phyloP scores from a whole-genome alignment of 2,888 invertebrate species.

The Gymnoscelis rufifasciata region DNA sequence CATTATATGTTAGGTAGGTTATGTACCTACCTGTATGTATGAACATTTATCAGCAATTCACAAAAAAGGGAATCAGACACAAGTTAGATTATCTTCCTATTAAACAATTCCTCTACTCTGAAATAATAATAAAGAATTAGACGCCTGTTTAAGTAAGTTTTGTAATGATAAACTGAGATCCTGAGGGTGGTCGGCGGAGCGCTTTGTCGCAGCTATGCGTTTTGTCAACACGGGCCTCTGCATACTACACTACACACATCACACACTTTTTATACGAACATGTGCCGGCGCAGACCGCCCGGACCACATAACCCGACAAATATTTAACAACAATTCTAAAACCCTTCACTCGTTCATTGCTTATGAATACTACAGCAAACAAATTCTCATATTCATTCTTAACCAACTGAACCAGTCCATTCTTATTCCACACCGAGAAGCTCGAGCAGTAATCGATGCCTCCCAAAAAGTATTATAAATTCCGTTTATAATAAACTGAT shows the following conservation, averaged over 20 bases:
- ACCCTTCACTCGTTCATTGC: conserved; percentile 40
- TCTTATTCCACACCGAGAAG: conserved; percentile 20
- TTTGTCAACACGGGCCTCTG: conserved; percentile 67
- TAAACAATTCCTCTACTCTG: too few relatives aligned
- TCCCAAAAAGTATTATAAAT: conserved; percentile 33
- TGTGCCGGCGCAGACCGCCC: conserved; percentile 64
- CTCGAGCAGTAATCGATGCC: conserved; percentile 30
- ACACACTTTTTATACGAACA: conserved; percentile 68
- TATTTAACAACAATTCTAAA: conserved; percentile 74
- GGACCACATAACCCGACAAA: conserved; percentile 64
- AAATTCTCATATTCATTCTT: conserved; percentile 16
- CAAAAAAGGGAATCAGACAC: too few relatives aligned
- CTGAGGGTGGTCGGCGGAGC: conserved; percentile 57
- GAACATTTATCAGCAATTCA: too few relatives aligned
- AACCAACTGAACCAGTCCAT: conserved; percentile 12
- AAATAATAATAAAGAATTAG: neutral
- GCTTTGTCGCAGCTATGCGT: conserved; percentile 68
- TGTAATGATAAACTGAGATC: conserved; percentile 38
- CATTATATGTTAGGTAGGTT: too few relatives aligned
- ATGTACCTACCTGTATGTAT: too few relatives aligned
- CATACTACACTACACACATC: conserved; percentile 57
- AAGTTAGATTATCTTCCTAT: too few relatives aligned
- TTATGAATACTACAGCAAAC: conserved; percentile 10
- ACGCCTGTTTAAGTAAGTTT: conserved; percentile 35
- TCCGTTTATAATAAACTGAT: conserved; percentile 46